A percentile compares a stretch with the other conserved stretches of the same genome.
phyloP scores from a whole-genome alignment of 2,113 vertebrate species.

The Prochilodus magdalenae region DNA sequence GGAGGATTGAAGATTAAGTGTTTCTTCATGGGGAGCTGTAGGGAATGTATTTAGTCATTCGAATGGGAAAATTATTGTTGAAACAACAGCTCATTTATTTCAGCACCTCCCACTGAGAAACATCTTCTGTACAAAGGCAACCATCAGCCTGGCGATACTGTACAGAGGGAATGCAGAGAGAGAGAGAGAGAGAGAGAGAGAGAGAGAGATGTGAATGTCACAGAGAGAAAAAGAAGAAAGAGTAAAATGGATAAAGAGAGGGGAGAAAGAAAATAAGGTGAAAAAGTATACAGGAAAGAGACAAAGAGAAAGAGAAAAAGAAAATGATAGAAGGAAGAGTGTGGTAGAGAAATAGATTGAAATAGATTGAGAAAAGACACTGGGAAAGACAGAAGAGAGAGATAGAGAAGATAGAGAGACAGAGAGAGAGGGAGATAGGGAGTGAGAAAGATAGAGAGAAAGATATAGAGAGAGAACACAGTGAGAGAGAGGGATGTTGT shows the following conservation, averaged over 20 bases:
- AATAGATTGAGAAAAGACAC: no score
- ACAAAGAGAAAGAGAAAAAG: neutral
- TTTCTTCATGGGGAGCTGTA: slow-evolving; percentile 15
- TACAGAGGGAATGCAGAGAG: neutral
- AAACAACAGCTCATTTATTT: slow-evolving; percentile 46
- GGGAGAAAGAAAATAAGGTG: no score
- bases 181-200: neutral
- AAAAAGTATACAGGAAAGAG: neutral
- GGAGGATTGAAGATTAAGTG: slow-evolving; percentile 36
- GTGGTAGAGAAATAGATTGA: no score
- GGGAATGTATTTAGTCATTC: slow-evolving; percentile 34
- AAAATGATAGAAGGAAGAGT: neutral
- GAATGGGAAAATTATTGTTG: slow-evolving; percentile 47
- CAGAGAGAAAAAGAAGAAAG: neutral
- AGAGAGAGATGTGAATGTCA: no score
- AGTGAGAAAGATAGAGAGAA: neutral
- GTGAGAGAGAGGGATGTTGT: neutral
- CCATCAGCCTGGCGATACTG: slow-evolving; percentile 7
- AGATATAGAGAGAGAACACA: no score
- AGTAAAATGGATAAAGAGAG: neutral
- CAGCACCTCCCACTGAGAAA: slow-evolving; percentile 33
- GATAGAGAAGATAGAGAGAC: neutral
- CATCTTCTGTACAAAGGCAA: slow-evolving; percentile 17
- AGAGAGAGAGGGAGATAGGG: neutral
- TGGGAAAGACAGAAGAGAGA: neutral